Evolutionary conservation across 2,797 vertebrate species (phyloP).

Genomic region (Prunella strophiata): DNA sequence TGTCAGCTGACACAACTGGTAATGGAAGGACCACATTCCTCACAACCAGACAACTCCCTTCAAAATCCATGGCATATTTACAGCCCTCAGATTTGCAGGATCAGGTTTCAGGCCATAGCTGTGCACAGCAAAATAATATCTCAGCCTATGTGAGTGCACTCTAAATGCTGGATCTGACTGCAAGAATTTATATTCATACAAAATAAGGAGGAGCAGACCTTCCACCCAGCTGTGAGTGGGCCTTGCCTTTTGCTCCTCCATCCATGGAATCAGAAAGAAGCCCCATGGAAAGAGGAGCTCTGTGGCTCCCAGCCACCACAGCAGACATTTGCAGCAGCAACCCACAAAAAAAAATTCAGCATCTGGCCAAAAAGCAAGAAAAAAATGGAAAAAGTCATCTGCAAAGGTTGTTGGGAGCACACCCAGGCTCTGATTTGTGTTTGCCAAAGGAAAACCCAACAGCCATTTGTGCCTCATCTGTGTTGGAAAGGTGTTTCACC

Average conservation of each 20-base stretch:
- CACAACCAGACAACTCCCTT: conserved; percentile 15
- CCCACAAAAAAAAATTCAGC: neutral
- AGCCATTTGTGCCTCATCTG: neutral
- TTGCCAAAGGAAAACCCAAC: neutral
- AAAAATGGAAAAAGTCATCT: neutral
- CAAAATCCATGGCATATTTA: neutral
- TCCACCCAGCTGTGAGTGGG: neutral
- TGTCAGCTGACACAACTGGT: conserved; percentile 27
- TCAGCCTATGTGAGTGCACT: neutral
- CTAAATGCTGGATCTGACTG: neutral
- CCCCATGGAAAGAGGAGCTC: too few species aligned
- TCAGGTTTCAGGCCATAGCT: neutral
- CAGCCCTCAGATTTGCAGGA: neutral
- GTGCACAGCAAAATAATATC: neutral
- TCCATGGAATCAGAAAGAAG: neutral
- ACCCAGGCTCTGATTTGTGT: accelerated
- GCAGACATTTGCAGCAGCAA: neutral
- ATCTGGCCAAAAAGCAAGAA: neutral
- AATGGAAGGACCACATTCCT: conserved; percentile 42
- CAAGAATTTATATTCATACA: accelerated
- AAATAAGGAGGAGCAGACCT: neutral
- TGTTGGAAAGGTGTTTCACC: neutral
- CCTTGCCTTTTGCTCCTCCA: neutral
- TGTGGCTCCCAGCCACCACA: neutral
- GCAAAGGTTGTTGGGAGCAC: neutral